phyloP scores from a whole-genome alignment of 2,797 vertebrate genomes.

The Halcyon smyrnensis region DNA sequence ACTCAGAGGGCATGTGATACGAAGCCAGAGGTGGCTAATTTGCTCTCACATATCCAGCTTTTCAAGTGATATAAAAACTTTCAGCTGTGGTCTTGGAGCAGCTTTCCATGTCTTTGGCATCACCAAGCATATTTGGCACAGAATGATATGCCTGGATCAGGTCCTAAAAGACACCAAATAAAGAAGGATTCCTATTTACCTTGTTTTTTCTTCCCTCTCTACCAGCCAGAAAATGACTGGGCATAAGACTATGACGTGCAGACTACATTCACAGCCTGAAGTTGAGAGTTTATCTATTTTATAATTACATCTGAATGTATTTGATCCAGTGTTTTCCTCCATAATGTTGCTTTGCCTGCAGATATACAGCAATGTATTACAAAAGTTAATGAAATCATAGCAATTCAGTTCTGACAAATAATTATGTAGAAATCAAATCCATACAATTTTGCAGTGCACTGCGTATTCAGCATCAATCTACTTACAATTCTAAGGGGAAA shows the following conservation, averaged over 20 bases:
- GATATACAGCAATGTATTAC: background rate
- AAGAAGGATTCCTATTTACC: background rate
- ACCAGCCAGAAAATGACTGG: background rate
- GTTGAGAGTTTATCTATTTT: background rate
- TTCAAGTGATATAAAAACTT: background rate
- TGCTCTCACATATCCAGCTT: background rate
- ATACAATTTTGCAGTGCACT: background rate
- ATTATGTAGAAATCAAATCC: background rate
- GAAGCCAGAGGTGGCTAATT: accelerated
- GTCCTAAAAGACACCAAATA: background rate
- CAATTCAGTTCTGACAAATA: conserved; percentile 14
- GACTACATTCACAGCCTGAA: background rate
- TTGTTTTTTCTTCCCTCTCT: background rate
- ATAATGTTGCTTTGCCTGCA: background rate
- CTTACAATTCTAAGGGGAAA: conserved; percentile 24
- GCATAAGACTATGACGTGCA: background rate
- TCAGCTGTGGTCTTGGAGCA: background rate
- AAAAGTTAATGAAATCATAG: background rate
- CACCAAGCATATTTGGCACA: background rate
- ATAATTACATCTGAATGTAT: background rate
- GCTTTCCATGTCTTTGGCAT: background rate
- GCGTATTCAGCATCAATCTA: background rate
- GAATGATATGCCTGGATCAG: background rate
- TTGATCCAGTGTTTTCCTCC: accelerated
- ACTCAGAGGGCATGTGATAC: accelerated